Evolutionary conservation across 30 jellyfish, hydroid and myxozoan species (phyloP).

Genomic region (Clytia hemisphaerica): DNA sequence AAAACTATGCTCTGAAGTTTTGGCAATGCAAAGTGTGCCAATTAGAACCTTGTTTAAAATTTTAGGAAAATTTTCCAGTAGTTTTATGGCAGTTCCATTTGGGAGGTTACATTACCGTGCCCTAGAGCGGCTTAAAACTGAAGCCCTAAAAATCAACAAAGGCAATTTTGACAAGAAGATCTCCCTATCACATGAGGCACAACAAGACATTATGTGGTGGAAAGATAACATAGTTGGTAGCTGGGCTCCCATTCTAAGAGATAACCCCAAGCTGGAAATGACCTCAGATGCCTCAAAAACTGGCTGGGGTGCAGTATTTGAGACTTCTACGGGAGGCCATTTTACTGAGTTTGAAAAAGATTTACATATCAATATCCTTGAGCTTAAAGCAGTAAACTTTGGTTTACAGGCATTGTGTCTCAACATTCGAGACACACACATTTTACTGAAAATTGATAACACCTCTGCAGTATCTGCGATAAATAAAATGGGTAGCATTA

Average conservation of each 20-base stretch:
- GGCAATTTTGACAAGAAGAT: constrained; percentile 18
- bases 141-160: constrained; percentile 1
- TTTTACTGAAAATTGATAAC: constrained; percentile 15
- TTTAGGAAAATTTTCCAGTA: constrained; percentile 5
- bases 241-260: background rate
- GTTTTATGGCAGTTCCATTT: constrained; percentile 36
- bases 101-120: constrained; percentile 31
- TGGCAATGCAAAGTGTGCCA: background rate
- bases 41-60: constrained; percentile 25
- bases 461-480: constrained; percentile 23
- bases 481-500: constrained; percentile 36
- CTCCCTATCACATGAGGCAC: constrained; percentile 11
- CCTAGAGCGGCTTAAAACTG: constrained; percentile 17
- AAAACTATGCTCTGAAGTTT: background rate
- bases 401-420: constrained; percentile 1
- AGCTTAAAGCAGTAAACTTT: constrained; percentile 18
- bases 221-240: background rate
- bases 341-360: background rate
- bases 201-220: constrained; percentile 5
- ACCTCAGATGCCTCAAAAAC: constrained; percentile 13
- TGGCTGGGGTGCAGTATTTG: constrained; percentile 22
- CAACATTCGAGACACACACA: background rate
- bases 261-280: constrained; percentile 1
- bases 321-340: background rate
- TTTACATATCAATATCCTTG: constrained; percentile 14